Evolutionary conservation across 1,140 invertebrate genomes (phyloP), one percentile per base, ranked within the genome.

Genomic region (Probaryconus sp.): DNA sequence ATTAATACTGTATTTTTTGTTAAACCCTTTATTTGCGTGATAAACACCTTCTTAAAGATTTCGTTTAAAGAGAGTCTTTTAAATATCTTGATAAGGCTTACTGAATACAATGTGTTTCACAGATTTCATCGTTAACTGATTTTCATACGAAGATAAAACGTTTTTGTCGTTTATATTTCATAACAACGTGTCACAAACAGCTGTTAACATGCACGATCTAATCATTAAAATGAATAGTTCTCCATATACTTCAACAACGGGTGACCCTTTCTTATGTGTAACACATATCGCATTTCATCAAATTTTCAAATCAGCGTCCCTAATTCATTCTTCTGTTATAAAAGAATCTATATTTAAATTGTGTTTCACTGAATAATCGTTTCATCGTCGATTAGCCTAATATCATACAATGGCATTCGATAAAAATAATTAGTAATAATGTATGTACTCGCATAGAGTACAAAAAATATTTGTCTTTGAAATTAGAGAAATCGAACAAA

Each of bases 191-290:
- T 72, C 69, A 68, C 42, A 68, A 63, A 63, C 56, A 56, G 70
- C 60, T 72, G 69, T 65, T 72, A 65, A 72, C 69, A 50, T 30
- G 31, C 2, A 4, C 42, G 61, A 76, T 76, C 42, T 70, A 76
- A 70, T 76, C 73, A 55, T 55, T 31, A 33, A 70, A 70, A 70
- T 76, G 73, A 76, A 76, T 76, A 70, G 65, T 60, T 76, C 45
- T 56, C 30, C 37, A 60, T 58, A 30, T 51, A 30, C 58, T 74
- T 50, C 50, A 65, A 65, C 58, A 51, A 14, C 20, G 28, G 33
- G 21, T 65, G 73, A 69, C 72, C 72, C 64, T 56, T 67, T 61
- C 61, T 53, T 50, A 14, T 55, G 37, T 20, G 38, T 42, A 53
- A 55, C 47, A 61, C 43, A 47, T 43, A 67, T 76, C 30, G 60